phyloP scores from a whole-genome alignment of 2,797 vertebrate genomes.

The Presbytis comata region DNA sequence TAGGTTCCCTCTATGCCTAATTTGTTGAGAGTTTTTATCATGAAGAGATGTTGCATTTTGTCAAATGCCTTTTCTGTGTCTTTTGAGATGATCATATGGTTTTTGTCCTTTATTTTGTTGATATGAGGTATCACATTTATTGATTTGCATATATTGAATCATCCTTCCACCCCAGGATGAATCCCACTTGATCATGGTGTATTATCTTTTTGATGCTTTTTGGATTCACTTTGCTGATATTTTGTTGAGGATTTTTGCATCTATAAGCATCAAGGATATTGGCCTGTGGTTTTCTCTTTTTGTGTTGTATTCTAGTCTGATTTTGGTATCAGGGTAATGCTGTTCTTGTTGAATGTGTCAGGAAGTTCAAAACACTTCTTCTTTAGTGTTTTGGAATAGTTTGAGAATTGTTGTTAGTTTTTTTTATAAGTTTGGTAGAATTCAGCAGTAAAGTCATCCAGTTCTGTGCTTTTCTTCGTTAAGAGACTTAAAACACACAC shows the following conservation, averaged over 20 bases:
- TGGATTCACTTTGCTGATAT: background rate
- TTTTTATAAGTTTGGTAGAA: background rate
- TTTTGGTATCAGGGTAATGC: background rate
- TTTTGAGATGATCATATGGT: background rate
- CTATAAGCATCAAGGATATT: background rate
- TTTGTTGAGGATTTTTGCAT: background rate
- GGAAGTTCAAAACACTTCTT: background rate
- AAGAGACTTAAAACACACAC: background rate
- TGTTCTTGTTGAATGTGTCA: background rate
- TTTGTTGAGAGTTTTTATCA: background rate
- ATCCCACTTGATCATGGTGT: background rate
- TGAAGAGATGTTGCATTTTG: background rate
- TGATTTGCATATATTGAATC: background rate
- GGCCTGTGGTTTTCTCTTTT: background rate
- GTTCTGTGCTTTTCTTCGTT: background rate
- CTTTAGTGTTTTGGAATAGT: background rate
- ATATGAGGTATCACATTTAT: background rate
- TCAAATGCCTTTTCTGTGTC: background rate
- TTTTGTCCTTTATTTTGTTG: background rate
- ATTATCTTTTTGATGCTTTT: background rate
- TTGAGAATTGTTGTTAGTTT: background rate
- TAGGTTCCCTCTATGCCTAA: background rate
- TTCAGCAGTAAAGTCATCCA: background rate
- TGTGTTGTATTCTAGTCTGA: background rate
- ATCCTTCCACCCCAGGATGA: background rate